Percentiles rank a stretch among this genome's conserved stretches.
phyloP scores from a whole-genome alignment of 1,140 invertebrate species.

The Monomorium pharaonis region DNA sequence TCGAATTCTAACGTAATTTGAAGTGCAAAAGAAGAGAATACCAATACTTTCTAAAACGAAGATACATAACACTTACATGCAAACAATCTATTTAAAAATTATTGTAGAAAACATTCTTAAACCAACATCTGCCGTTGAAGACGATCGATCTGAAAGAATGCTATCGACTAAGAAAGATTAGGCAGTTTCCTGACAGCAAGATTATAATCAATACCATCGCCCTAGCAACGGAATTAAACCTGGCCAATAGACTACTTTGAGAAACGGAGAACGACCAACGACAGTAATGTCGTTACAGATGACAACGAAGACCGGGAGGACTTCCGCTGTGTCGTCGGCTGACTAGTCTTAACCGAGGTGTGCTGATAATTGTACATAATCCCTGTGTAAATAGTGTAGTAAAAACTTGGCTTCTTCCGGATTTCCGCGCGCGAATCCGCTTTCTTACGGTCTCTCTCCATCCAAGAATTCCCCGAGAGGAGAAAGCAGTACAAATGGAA shows the following conservation, averaged over 20 bases:
- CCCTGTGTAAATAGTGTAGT: constrained; percentile 76
- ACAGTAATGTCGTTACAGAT: constrained; percentile 39
- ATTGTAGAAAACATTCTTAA: constrained; percentile 3
- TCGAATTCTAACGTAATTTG: neutral
- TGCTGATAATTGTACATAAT: constrained; percentile 71
- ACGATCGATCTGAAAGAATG: neutral
- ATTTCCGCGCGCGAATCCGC: constrained; percentile 59
- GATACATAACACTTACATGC: neutral
- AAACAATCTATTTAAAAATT: constrained; percentile 24
- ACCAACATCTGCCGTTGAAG: constrained; percentile 1
- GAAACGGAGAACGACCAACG: neutral
- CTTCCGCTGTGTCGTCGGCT: constrained; percentile 42
- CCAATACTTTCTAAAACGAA: neutral
- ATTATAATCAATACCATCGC: neutral
- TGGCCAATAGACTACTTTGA: constrained; percentile 11
- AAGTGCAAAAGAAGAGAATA: neutral
- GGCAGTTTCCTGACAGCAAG: neutral
- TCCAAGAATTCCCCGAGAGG: neutral
- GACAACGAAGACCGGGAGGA: constrained; percentile 64
- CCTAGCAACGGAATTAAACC: neutral
- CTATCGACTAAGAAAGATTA: constrained; percentile 18
- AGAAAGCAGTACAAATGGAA: constrained; percentile 53
- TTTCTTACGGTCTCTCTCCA: constrained; percentile 53
- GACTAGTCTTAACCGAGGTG: constrained; percentile 47
- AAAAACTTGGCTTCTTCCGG: constrained; percentile 53